Evolutionary conservation across 1,140 invertebrate genomes (phyloP).

Genomic region (Drosophila quadrilineata): DNA sequence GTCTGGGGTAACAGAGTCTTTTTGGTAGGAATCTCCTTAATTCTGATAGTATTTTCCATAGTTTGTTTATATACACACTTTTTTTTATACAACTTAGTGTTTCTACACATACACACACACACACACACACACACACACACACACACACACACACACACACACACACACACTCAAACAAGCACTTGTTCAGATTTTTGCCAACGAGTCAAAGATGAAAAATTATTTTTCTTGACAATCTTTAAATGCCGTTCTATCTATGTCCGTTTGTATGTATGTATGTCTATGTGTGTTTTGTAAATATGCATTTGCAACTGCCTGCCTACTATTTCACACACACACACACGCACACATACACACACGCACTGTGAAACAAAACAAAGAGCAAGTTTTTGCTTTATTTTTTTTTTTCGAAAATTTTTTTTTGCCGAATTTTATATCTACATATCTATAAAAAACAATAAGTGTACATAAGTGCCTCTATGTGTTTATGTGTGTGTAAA

Average conservation of each 20-base stretch:
- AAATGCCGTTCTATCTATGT: conserved; percentile 21
- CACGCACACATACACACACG: conserved; percentile 8
- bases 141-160: conserved; percentile 4
- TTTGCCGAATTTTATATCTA: conserved; percentile 3
- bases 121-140: conserved; percentile 1
- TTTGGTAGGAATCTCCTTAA: conserved; percentile 3
- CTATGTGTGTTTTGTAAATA: conserved; percentile 18
- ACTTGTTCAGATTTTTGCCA: conserved; percentile 7
- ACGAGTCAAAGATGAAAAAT: not conserved
- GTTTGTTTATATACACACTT: conserved; percentile 27
- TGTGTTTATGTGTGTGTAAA: not conserved
- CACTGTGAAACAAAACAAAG: conserved; percentile 17
- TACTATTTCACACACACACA: conserved; percentile 29
- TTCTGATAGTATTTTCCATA: conserved; percentile 6
- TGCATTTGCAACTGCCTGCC: conserved; percentile 8
- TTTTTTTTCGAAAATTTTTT: not conserved
- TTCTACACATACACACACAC: conserved; percentile 14
- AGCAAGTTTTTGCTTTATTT: too few relatives aligned
- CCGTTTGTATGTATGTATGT: conserved; percentile 31
- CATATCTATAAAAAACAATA: conserved; percentile 8
- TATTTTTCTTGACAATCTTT: conserved; percentile 23
- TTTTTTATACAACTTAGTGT: conserved; percentile 31
- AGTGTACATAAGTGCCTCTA: too few relatives aligned
- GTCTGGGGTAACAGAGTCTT: too few relatives aligned
- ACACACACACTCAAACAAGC: not conserved